Evolutionary conservation across 2,113 vertebrate species (phyloP), one percentile per base, ranked within the genome.

Genomic region (Eonycteris spelaea): DNA sequence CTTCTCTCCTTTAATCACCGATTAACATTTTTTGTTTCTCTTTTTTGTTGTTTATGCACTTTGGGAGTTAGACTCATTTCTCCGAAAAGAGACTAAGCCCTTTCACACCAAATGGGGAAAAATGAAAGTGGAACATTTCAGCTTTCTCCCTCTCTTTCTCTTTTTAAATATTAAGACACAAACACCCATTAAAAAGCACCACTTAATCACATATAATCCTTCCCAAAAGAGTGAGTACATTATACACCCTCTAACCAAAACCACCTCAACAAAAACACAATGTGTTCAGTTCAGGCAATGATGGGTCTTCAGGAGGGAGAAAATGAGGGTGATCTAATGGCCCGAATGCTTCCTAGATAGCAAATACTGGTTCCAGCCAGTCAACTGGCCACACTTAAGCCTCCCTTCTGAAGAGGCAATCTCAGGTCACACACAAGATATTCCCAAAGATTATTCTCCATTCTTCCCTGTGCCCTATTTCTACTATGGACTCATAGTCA

Each of bases 111-210:
- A 86, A 83, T 70, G 48, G n/a, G 15, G 21, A 35, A 79, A 97
- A 71, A 85, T 33, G 3, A 53, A 87, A 90, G 55, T 4, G 1
- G 73, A 67, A 79, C 30, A 68, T 73, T 87, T 90, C 21, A 7
- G 43, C 33, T 92, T 77, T 75, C 83, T 83, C 10, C 38, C n/a
- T 86, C 57, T 26, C 19, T 88, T 77, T 79, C 18, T 22, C 51
- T 86, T 93, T 86, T 90, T 93, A 95, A 96, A 96, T 95, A 96
- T 91, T 94, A 94, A 93, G 73, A 94, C n/a, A 24, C 61, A 85
- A 67, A 57, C 48, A 68, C 28, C 80, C 83, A 93, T 79, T 86
- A 63, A 63, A 91, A 90, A 68, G 15, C 61, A 97, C 83, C 70
- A 51, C 78, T 89, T 86, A n/a, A 59, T 86, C 79, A 77, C 40